Percentiles rank a stretch among this genome's conserved stretches.
These are phyloP conservation scores for Cheilosia variabilis DNA, from an alignment of 2,888 invertebrate species.

Conservation along the genomic window DNA sequence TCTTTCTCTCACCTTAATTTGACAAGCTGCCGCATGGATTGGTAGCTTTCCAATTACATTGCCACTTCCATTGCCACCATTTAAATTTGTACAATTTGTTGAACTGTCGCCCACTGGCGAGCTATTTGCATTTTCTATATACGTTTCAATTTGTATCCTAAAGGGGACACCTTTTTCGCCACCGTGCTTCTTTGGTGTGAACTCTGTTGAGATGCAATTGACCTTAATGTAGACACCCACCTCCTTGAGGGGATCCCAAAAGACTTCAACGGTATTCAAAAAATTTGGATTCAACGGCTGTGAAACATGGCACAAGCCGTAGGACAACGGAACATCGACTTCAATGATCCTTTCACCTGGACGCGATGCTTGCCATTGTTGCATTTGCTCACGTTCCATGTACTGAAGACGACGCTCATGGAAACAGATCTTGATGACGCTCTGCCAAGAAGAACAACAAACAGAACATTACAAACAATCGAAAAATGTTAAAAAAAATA, in stretches of 20 bases:
- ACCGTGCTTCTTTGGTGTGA: conserved; percentile 98
- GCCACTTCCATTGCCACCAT: conserved; percentile 26
- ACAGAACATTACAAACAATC: neutral
- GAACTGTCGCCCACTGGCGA: conserved; percentile 65
- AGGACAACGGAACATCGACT: conserved; percentile 96
- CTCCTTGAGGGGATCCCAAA: conserved; percentile 98
- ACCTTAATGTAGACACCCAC: conserved; percentile 97
- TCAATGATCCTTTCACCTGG: conserved; percentile 97
- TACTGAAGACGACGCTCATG: conserved; percentile 98
- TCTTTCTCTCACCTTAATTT: conserved; percentile 93
- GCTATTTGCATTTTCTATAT: conserved; percentile 81
- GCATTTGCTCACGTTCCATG: conserved; percentile 97
- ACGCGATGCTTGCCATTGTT: conserved; percentile 94
- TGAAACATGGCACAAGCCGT: conserved; percentile 93
- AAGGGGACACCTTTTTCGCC: conserved; percentile 99
- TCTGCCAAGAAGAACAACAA: conserved; percentile 86
- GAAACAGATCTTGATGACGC: conserved; percentile 96
- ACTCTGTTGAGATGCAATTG: conserved; percentile 98
- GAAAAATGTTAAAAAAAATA: conserved; percentile 1
- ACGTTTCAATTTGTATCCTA: conserved; percentile 97
- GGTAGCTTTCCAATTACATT: conserved; percentile 84
- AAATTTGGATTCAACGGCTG: conserved; percentile 87
- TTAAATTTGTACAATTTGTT: conserved; percentile 71
- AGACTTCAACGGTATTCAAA: conserved; percentile 93
- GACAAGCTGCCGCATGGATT: conserved; percentile 97